These are phyloP conservation scores for Chiridota heheva DNA, from an alignment of 35 echinoderm and acorn worm genomes.

Conservation along the genomic window DNA sequence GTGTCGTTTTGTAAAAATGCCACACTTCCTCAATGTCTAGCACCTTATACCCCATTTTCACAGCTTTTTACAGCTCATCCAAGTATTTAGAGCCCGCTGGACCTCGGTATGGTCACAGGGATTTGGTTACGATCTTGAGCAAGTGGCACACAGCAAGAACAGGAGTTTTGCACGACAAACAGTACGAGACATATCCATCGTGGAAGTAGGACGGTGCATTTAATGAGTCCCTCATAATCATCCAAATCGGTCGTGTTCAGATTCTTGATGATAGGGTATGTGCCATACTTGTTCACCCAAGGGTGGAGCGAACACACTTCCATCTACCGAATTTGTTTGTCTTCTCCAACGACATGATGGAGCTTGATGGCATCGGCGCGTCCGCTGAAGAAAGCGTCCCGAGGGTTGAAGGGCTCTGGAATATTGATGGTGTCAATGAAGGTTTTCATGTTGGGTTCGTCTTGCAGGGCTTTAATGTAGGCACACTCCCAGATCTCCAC, in stretches of 20 bases:
- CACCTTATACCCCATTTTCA: slow-evolving; percentile 48
- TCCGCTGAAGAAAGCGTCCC: slow-evolving; percentile 66
- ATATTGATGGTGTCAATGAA: not conserved
- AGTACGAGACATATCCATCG: not conserved
- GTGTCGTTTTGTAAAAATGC: no score
- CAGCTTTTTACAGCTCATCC: slow-evolving; percentile 67
- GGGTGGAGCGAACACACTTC: slow-evolving; percentile 61
- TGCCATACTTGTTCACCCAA: slow-evolving; percentile 42
- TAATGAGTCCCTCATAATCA: slow-evolving; percentile 46
- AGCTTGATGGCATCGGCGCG: slow-evolving; percentile 48
- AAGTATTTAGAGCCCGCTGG: slow-evolving; percentile 24
- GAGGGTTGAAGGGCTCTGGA: slow-evolving; percentile 28
- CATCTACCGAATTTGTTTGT: slow-evolving; percentile 48
- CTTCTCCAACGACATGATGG: slow-evolving; percentile 24
- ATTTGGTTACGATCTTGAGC: not conserved
- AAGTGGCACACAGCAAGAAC: slow-evolving; percentile 42
- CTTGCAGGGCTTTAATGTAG: not conserved
- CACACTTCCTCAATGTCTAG: no score
- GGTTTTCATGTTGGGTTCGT: not conserved
- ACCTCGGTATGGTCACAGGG: slow-evolving; percentile 36
- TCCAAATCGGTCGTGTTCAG: no score
- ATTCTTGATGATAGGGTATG: not conserved
- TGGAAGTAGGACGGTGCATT: slow-evolving; percentile 20
- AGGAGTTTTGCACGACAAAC: not conserved
- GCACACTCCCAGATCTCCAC: slow-evolving; percentile 22